Conservation (phyloP, 30 jellyfish, hydroid and myxozoan genomes). For the Sanderia malayensis region DNA sequence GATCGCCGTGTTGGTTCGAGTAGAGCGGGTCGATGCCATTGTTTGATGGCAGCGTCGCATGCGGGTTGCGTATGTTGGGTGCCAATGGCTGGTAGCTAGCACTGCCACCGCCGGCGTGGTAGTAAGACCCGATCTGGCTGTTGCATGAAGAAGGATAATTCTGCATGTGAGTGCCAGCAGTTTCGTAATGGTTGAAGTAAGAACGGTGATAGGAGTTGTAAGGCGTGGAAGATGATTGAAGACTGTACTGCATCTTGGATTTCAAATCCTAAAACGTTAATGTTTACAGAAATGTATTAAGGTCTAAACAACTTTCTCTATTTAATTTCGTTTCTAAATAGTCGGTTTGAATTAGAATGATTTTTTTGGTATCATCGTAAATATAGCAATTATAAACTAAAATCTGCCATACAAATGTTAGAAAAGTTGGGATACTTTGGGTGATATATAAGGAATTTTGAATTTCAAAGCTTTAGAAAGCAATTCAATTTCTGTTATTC, state of each 20-base stretch:
- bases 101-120: constrained; percentile 54
- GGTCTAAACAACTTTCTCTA: too few relatives aligned
- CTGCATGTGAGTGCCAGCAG: constrained; percentile 49
- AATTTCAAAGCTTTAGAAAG: too few relatives aligned
- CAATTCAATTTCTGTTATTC: too few relatives aligned
- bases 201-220: constrained; percentile 68
- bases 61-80: constrained; percentile 67
- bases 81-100: constrained; percentile 63
- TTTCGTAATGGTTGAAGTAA: constrained; percentile 59
- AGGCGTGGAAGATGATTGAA: constrained; percentile 55
- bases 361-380: too few relatives aligned
- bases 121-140: constrained; percentile 66
- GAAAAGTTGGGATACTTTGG: too few relatives aligned
- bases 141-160: constrained; percentile 53
- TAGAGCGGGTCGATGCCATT: constrained; percentile 41
- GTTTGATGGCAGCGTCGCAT: constrained; percentile 61
- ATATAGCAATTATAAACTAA: too few relatives aligned
- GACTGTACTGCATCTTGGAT: constrained; percentile 63
- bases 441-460: too few relatives aligned
- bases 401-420: too few relatives aligned
- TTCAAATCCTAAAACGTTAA: constrained; percentile 26
- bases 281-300: too few relatives aligned
- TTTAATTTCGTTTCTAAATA: too few relatives aligned
- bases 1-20: constrained; percentile 32
- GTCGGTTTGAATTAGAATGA: too few relatives aligned